Evolutionary conservation across 2,888 invertebrate species (phyloP), one percentile per base, ranked within the genome.

Genomic region (Campopleginae sp.): DNA sequence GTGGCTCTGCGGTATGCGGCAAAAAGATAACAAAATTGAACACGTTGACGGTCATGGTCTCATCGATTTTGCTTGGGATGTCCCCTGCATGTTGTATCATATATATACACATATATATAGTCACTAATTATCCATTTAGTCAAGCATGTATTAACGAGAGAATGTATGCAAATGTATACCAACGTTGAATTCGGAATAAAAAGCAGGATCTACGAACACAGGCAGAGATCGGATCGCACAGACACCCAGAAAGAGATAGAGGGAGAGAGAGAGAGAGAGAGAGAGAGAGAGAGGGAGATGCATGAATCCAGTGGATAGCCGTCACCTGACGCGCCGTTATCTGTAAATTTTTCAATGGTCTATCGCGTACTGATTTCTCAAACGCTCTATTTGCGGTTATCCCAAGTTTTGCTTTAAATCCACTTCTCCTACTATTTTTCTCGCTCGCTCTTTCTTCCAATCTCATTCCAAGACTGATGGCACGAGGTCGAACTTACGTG

Each of bases 261-360:
- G n/a, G n/a, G 0, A 38, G 8, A 38, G 5, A 38, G 38, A 8
- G 8, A 38, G 10, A 38, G 38, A 38, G 38, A 38, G 6, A 38
- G 38, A 7, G 38, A 3, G 6, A 33, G 33, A 4, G 33, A 33
- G 1, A 33, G 33, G 27, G 23, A 58, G 4, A 31, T 48, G 46
- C 33, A 65, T 65, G 48, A 14, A 38, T 1, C 14, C 12, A 17
- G 12, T 31, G 48, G 38, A 27, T 65, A 66, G 42, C n/a, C 54
- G 74, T 83, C 79, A 51, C 31, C 74, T 44, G 70, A 75, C 81
- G 74, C 75, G 76, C 65, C 85, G 58, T 80, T 74, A 38, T 80
- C 72, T 31, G 61, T 85, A 63, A 82, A 85, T 85, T 82, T 82
- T 82, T 80, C 66, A 82, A 80, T 61, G 65, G 80, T 68, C 72